Percentiles rank a stretch among this genome's conserved stretches.
Evolutionary conservation across 2,113 vertebrate genomes (phyloP).

Genomic region (Pteropus alecto): DNA sequence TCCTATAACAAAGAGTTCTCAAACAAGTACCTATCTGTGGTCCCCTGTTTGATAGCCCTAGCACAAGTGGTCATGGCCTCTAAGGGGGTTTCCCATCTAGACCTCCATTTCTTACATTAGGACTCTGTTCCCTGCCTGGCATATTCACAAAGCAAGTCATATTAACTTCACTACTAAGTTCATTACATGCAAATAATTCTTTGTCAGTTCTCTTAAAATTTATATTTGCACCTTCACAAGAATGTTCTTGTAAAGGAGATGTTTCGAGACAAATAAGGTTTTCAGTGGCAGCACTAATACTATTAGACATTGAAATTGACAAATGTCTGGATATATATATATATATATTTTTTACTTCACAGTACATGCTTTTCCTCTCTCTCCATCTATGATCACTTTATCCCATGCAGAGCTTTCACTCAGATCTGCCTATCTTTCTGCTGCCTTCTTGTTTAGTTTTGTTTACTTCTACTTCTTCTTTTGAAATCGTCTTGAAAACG

Average conservation of each 20-base stretch:
- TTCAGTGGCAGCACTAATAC: not conserved
- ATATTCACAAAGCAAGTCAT: not conserved
- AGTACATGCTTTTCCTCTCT: not conserved
- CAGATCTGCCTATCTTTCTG: not conserved
- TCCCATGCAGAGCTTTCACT: not conserved
- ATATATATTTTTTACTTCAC: not conserved
- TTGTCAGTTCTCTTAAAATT: not conserved
- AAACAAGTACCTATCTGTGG: not conserved
- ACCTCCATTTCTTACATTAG: not conserved
- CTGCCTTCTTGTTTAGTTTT: not conserved
- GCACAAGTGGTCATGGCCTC: not conserved
- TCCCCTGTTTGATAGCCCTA: not conserved
- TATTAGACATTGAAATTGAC: not conserved
- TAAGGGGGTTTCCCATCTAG: not conserved
- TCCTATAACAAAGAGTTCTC: not conserved
- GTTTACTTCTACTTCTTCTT: not conserved
- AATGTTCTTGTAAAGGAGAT: not conserved
- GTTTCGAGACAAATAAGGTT: conserved; percentile 14
- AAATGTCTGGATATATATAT: too few relatives aligned
- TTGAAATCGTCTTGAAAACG: not conserved
- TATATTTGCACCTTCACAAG: not conserved
- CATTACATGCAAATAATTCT: not conserved
- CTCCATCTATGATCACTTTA: not conserved
- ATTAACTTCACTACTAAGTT: not conserved
- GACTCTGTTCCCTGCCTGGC: not conserved